Conservation (phyloP, 2,113 vertebrate species). For the Ictalurus punctatus region DNA sequence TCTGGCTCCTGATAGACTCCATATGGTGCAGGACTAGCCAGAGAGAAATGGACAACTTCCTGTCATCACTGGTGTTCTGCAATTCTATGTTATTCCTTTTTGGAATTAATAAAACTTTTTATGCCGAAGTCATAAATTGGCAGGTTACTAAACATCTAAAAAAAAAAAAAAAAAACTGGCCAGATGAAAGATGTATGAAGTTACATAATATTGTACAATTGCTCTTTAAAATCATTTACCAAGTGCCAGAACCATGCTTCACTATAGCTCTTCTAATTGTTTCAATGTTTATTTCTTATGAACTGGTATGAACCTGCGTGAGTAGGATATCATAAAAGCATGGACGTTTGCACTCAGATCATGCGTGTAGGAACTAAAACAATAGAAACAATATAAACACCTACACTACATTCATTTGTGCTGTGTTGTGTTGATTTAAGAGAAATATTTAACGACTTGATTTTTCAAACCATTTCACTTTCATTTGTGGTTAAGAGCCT, state of each 20-base stretch:
- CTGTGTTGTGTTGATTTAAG: neutral
- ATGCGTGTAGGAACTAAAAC: too few species aligned
- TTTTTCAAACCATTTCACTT: neutral
- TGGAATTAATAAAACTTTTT: neutral
- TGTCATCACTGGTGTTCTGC: neutral
- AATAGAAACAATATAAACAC: neutral
- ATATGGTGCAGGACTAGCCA: conserved; percentile 19
- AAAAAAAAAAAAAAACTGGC: neutral
- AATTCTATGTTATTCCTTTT: neutral
- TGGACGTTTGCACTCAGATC: neutral
- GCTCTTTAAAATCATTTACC: neutral
- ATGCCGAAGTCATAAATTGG: neutral
- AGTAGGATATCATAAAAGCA: neutral
- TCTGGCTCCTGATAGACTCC: conserved; percentile 31
- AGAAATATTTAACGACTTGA: neutral
- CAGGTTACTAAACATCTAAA: neutral
- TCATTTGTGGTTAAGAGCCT: neutral
- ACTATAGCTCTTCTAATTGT: neutral
- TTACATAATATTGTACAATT: neutral
- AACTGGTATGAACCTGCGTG: neutral
- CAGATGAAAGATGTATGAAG: neutral
- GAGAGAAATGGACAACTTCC: conserved; percentile 12
- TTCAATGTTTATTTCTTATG: neutral
- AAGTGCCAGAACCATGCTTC: neutral
- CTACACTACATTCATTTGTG: neutral